These are phyloP conservation scores for Molanna angustata DNA, from an alignment of 2,888 invertebrate genomes.

Conservation along the genomic window DNA sequence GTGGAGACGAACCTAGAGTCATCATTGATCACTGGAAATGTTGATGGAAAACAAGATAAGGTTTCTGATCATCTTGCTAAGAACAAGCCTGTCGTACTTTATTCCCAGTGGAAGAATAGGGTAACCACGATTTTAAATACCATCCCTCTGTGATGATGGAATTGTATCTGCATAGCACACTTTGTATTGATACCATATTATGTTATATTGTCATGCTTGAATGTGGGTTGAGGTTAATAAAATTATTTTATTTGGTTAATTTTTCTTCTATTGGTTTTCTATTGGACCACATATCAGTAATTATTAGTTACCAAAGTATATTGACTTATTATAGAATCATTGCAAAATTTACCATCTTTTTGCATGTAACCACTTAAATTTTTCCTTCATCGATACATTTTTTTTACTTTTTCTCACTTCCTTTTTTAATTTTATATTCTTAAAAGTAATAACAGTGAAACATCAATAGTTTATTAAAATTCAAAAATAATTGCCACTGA, in stretches of 20 bases:
- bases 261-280: no score
- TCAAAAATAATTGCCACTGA: no score
- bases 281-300: no score
- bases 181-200: background rate
- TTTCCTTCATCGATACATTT: no score
- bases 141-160: constrained; percentile 15
- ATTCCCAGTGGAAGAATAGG: constrained; percentile 61
- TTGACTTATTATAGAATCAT: no score
- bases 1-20: constrained; percentile 13
- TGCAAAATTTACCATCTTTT: no score
- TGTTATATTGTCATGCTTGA: constrained; percentile 8
- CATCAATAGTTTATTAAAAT: no score
- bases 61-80: constrained; percentile 46
- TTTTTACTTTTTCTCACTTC: no score
- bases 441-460: no score
- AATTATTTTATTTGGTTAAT: background rate
- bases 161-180: constrained; percentile 12
- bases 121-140: constrained; percentile 40
- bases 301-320: no score
- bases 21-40: constrained; percentile 9
- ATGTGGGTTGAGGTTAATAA: constrained; percentile 7
- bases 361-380: no score
- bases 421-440: no score
- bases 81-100: constrained; percentile 53
- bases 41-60: constrained; percentile 41